Conservation (phyloP, 2,797 vertebrate genomes). For the Falco columbarius region DNA sequence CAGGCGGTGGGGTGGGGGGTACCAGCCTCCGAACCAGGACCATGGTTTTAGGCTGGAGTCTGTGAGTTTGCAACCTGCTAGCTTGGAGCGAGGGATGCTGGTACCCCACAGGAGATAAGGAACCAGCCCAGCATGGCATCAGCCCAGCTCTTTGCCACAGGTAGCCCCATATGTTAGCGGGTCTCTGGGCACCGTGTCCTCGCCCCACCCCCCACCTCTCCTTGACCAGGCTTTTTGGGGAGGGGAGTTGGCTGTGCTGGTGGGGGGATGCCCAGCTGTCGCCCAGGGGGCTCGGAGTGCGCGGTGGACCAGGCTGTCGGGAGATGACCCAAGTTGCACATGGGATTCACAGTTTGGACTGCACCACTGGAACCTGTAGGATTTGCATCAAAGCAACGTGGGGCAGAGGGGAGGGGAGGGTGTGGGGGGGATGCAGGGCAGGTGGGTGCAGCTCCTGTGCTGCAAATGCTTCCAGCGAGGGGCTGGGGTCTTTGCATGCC, state of each 20-base stretch:
- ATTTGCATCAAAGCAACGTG: not conserved
- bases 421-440: fast-evolving
- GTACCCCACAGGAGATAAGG: not conserved
- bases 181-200: not conserved
- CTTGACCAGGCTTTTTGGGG: not conserved
- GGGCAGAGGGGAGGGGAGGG: not conserved
- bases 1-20: not conserved
- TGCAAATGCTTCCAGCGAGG: not conserved
- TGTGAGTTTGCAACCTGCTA: not conserved
- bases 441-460: not conserved
- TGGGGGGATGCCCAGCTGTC: not conserved
- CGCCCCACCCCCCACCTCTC: not conserved
- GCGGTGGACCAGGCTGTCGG: not conserved
- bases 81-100: not conserved
- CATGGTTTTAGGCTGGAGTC: not conserved
- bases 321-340: not conserved
- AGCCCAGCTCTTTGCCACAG: constrained; percentile 54
- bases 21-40: fast-evolving
- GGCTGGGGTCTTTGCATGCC: not conserved
- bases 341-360: not conserved
- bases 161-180: constrained; percentile 42
- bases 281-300: fast-evolving
- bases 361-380: constrained; percentile 53
- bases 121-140: not conserved
- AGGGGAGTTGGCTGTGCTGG: not conserved